Evolutionary conservation across 2,888 invertebrate species (phyloP).

Genomic region (Mamestra brassicae): DNA sequence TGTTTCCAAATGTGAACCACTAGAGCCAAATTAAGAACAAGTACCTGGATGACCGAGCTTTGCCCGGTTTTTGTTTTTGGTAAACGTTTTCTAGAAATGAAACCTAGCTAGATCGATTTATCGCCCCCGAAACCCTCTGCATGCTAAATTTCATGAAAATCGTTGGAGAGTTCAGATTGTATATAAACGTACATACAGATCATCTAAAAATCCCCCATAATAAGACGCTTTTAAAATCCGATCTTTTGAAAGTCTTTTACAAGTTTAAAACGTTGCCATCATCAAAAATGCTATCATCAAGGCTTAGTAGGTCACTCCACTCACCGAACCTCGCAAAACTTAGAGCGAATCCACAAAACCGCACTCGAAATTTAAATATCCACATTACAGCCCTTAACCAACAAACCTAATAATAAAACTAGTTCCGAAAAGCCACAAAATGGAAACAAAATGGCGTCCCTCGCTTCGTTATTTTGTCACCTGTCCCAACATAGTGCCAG

Average conservation of each 20-base stretch:
- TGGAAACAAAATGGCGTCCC: conserved; percentile 9
- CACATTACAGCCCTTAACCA: conserved; percentile 3
- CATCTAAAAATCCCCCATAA: not conserved
- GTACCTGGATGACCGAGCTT: no score
- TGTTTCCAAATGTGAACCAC: no score
- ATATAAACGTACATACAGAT: no score
- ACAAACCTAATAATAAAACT: conserved; percentile 6
- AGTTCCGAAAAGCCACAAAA: conserved; percentile 13
- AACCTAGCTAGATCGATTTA: no score
- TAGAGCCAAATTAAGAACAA: no score
- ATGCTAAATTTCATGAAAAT: no score
- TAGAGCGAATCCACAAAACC: not conserved
- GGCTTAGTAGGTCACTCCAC: conserved; percentile 16
- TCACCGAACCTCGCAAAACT: conserved; percentile 6
- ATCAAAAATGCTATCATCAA: not conserved
- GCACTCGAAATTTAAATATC: conserved; percentile 16
- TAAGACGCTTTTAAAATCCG: not conserved
- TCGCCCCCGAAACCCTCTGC: no score
- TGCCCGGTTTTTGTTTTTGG: no score
- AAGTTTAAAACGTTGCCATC: not conserved
- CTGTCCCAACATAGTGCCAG: conserved; percentile 23
- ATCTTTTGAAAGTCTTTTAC: not conserved
- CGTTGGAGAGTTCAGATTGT: no score
- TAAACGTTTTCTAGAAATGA: no score
- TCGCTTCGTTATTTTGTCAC: not conserved